phyloP scores from a whole-genome alignment of 2,888 invertebrate genomes.

The Hedya salicella region DNA sequence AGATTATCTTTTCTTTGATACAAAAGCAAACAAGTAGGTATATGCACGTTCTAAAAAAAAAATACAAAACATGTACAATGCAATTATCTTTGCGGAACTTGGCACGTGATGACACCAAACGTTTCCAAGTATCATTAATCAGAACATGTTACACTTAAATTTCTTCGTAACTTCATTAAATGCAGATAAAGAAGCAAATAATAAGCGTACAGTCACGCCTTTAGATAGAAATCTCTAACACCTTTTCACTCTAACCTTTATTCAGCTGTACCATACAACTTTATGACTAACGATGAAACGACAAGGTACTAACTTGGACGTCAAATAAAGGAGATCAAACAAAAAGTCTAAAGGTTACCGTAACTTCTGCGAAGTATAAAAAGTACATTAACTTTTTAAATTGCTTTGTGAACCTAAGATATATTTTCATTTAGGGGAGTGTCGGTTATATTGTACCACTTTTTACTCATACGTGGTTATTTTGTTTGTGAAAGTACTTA shows the following conservation, averaged over 20 bases:
- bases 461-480: too few species aligned
- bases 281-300: not conserved
- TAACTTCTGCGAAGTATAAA: constrained; percentile 28
- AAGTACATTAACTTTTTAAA: not conserved
- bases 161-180: constrained; percentile 25
- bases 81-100: constrained; percentile 4
- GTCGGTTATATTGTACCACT: too few species aligned
- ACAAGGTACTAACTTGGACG: constrained; percentile 11
- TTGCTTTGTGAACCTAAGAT: not conserved
- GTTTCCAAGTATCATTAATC: constrained; percentile 24
- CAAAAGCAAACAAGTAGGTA: too few species aligned
- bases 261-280: not conserved
- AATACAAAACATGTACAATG: not conserved
- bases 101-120: constrained; percentile 11
- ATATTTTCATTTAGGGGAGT: not conserved
- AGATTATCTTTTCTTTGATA: too few species aligned
- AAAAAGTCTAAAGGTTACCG: constrained; percentile 30
- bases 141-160: constrained; percentile 3
- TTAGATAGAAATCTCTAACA: not conserved
- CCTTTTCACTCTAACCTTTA: constrained; percentile 6
- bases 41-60: not conserved
- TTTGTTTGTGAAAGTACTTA: too few species aligned
- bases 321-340: constrained; percentile 22
- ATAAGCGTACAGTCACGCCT: constrained; percentile 11
- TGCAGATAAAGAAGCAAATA: constrained; percentile 17